Evolutionary conservation across 2,888 invertebrate genomes (phyloP).

Genomic region (Diarsia dahlii): DNA sequence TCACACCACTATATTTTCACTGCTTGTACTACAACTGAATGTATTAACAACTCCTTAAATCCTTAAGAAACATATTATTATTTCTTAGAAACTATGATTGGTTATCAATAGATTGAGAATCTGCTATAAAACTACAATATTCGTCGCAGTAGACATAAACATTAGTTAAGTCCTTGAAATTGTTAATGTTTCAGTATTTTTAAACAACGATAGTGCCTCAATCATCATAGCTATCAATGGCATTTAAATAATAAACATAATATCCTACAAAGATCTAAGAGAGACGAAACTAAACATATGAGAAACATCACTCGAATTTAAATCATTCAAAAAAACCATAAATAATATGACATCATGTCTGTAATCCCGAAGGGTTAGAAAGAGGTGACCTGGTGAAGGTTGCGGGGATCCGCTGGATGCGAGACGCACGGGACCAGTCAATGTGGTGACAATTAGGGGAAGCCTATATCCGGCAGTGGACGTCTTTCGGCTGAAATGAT

Average conservation of each 20-base stretch:
- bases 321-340: slow-evolving; percentile 7
- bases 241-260: slow-evolving; percentile 29
- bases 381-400: background rate
- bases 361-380: background rate
- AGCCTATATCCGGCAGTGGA: too few species aligned
- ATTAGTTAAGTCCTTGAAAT: background rate
- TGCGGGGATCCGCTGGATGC: too few species aligned
- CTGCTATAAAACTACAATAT: background rate
- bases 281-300: slow-evolving; percentile 24
- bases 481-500: too few species aligned
- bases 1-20: too few species aligned
- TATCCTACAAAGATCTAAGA: slow-evolving; percentile 25
- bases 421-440: too few species aligned
- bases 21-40: too few species aligned
- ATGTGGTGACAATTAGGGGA: too few species aligned
- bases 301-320: slow-evolving; percentile 2
- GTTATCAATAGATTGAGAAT: background rate
- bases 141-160: background rate
- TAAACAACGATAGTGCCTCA: slow-evolving; percentile 24
- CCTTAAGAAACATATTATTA: background rate
- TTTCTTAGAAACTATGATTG: background rate
- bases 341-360: background rate
- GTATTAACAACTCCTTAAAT: background rate
- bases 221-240: slow-evolving; percentile 18
- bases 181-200: background rate